Evolutionary conservation across 2,797 vertebrate species (phyloP).

Genomic region (Sus cebifrons): DNA sequence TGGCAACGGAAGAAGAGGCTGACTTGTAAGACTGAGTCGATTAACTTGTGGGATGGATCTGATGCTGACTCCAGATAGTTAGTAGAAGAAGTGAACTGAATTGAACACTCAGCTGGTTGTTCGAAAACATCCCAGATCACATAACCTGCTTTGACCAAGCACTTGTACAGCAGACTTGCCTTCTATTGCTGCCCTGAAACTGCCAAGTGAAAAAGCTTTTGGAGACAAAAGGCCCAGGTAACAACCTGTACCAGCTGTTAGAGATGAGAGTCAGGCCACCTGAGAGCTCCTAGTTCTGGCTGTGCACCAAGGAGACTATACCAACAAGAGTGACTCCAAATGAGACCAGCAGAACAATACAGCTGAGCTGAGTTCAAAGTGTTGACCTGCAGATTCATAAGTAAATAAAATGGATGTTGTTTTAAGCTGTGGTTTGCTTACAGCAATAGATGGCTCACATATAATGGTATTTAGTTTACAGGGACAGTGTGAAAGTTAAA

Average conservation of each 20-base stretch:
- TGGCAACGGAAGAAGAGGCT: neutral
- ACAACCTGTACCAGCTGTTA: neutral
- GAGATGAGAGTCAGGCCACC: neutral
- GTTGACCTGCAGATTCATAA: neutral
- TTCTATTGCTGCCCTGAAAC: neutral
- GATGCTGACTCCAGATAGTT: neutral
- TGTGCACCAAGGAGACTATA: neutral
- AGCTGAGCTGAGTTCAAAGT: neutral
- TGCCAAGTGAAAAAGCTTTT: neutral
- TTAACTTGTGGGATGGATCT: neutral
- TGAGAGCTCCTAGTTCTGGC: neutral
- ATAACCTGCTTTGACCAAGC: neutral
- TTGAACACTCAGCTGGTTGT: neutral
- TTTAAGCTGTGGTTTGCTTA: constrained; percentile 54
- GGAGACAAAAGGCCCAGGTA: neutral
- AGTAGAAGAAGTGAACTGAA: neutral
- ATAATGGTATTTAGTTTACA: constrained; percentile 32
- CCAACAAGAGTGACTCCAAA: neutral
- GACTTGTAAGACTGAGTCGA: neutral
- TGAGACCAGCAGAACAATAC: neutral
- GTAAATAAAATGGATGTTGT: constrained; percentile 39
- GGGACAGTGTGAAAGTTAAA: constrained; percentile 49
- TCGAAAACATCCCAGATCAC: neutral
- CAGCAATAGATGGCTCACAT: constrained; percentile 33
- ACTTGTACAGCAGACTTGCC: neutral